Conservation (phyloP, 1,140 invertebrate species). For the Drosophila tropicalis region DNA sequence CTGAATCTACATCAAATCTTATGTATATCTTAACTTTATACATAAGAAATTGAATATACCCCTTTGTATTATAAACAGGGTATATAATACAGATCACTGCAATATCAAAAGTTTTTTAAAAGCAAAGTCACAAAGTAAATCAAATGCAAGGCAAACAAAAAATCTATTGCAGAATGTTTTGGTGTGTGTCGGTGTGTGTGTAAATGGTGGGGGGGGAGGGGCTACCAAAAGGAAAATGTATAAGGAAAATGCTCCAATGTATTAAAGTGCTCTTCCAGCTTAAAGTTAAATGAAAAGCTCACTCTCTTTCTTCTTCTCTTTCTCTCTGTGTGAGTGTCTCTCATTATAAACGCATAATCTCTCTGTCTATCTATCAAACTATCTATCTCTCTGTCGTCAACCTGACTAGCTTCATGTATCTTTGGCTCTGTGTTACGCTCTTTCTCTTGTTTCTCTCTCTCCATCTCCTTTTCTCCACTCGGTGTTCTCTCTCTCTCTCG, state of each 20-base stretch:
- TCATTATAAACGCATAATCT: background rate
- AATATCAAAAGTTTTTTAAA: background rate
- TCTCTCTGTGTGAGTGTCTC: slow-evolving; percentile 3
- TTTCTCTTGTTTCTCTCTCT: slow-evolving; percentile 2
- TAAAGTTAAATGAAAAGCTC: slow-evolving; percentile 18
- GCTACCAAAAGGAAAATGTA: slow-evolving; percentile 9
- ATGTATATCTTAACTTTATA: too few species aligned
- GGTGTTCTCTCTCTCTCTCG: slow-evolving; percentile 5
- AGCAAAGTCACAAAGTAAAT: slow-evolving; percentile 7
- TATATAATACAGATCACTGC: slow-evolving; percentile 2
- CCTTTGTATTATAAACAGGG: too few species aligned
- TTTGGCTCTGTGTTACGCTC: slow-evolving; percentile 17
- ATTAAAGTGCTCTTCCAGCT: background rate
- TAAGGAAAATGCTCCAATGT: slow-evolving; percentile 28
- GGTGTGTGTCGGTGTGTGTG: too few species aligned
- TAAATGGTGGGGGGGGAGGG: too few species aligned
- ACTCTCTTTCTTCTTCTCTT: slow-evolving; percentile 2
- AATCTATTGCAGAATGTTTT: slow-evolving; percentile 17
- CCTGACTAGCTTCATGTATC: background rate
- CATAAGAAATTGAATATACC: too few species aligned
- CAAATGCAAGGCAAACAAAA: background rate
- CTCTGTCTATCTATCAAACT: background rate
- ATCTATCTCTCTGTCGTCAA: slow-evolving; percentile 14
- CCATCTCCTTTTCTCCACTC: background rate
- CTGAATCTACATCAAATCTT: too few species aligned